Percentiles rank a stretch among this genome's conserved stretches.
Conservation (phyloP, 92 coral and sea anemone species). For the Umimayanthus chanpuru region DNA sequence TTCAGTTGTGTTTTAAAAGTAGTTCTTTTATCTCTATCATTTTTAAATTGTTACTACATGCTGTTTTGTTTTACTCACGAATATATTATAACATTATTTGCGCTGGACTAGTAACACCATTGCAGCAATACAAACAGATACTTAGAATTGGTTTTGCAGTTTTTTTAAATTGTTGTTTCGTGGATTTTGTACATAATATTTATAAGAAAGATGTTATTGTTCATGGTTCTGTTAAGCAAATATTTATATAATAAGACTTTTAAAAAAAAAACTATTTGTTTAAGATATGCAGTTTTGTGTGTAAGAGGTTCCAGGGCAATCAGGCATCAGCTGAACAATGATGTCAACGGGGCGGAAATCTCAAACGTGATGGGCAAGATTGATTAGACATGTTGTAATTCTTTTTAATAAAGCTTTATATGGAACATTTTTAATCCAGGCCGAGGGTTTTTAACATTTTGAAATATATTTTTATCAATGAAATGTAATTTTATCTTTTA, state of each 20-base stretch:
- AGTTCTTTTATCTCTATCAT: neutral
- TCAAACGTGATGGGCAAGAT: too few species aligned
- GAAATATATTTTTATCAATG: too few species aligned
- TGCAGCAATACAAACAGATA: neutral
- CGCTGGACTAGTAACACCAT: neutral
- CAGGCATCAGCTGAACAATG: too few species aligned
- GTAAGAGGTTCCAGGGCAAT: too few species aligned
- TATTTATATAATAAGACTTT: neutral
- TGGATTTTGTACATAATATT: neutral
- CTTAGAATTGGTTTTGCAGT: conserved; percentile 6
- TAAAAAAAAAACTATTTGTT: neutral
- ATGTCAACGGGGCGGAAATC: too few species aligned
- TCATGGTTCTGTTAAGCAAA: neutral
- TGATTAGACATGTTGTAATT: too few species aligned
- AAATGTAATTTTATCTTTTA: too few species aligned
- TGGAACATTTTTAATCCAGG: too few species aligned
- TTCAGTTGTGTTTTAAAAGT: neutral
- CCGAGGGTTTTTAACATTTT: too few species aligned
- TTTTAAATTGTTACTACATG: neutral
- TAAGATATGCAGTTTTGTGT: too few species aligned
- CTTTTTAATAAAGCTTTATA: too few species aligned
- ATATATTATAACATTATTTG: neutral
- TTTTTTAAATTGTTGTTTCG: neutral
- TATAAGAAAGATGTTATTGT: neutral
- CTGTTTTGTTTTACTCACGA: neutral